These are phyloP conservation scores for Petaurus breviceps DNA, from an alignment of 2,113 vertebrate genomes.

Conservation along the genomic window DNA sequence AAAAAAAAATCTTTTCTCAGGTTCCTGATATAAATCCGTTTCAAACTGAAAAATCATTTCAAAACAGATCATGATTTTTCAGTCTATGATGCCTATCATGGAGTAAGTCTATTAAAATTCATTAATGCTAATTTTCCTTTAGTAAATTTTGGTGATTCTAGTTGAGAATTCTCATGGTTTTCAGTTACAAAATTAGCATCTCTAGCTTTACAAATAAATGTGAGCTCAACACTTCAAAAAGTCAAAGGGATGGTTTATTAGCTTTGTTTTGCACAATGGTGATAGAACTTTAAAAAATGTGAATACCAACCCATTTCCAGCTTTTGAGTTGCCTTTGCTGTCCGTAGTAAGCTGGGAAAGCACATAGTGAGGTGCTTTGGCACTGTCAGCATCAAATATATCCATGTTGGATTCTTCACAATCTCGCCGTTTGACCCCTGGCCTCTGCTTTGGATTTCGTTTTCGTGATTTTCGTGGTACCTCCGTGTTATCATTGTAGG, in stretches of 20 bases:
- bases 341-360: conserved; percentile 97
- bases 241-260: conserved; percentile 72
- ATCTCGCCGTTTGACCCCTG: conserved; percentile 91
- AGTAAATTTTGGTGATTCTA: conserved; percentile 69
- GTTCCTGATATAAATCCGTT: conserved; percentile 55
- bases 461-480: conserved; percentile 99
- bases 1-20: conserved; percentile 64
- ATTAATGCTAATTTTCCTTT: conserved; percentile 63
- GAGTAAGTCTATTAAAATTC: conserved; percentile 49
- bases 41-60: conserved; percentile 65
- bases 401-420: conserved; percentile 95
- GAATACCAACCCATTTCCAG: conserved; percentile 94
- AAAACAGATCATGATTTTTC: conserved; percentile 58
- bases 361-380: conserved; percentile 99
- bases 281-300: conserved; percentile 83
- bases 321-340: conserved; percentile 94
- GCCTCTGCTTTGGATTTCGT: conserved; percentile 96
- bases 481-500: conserved; percentile 99
- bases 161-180: conserved; percentile 52
- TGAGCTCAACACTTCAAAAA: conserved; percentile 72
- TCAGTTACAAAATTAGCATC: conserved; percentile 55
- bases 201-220: conserved; percentile 77
- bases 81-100: conserved; percentile 50
- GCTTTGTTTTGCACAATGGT: conserved; percentile 76
- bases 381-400: conserved; percentile 99